phyloP scores from a whole-genome alignment of 2,797 vertebrate species.

The Siniperca scherzeri region DNA sequence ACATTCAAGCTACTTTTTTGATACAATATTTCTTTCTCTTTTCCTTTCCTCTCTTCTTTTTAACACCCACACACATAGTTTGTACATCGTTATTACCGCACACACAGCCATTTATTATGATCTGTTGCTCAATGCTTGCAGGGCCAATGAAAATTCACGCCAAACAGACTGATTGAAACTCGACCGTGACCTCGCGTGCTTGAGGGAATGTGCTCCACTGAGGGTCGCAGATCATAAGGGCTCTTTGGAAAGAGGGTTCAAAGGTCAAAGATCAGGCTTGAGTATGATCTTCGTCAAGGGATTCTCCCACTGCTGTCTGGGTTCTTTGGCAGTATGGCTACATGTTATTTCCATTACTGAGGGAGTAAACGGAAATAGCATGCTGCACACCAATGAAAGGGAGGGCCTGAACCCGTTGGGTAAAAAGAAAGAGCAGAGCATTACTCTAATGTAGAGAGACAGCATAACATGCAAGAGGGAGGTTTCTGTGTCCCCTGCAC shows the following conservation, averaged over 20 bases:
- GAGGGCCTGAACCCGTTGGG: constrained; percentile 56
- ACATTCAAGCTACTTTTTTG: neutral
- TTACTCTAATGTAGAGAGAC: constrained; percentile 69
- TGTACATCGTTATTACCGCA: constrained; percentile 47
- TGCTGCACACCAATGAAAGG: constrained; percentile 46
- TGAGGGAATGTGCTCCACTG: constrained; percentile 54
- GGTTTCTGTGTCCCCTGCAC: constrained; percentile 50
- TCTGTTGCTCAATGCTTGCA: constrained; percentile 52
- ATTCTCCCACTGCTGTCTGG: constrained; percentile 68
- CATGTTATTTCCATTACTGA: constrained; percentile 62
- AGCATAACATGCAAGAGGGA: constrained; percentile 56
- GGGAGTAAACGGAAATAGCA: constrained; percentile 79
- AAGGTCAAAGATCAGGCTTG: constrained; percentile 67
- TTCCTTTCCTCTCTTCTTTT: neutral
- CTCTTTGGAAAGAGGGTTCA: constrained; percentile 69
- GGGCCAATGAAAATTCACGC: constrained; percentile 48
- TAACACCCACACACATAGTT: constrained; percentile 28
- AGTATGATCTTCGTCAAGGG: constrained; percentile 69
- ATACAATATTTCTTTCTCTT: constrained; percentile 1
- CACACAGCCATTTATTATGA: constrained; percentile 48
- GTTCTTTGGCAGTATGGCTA: constrained; percentile 48
- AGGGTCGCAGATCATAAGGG: constrained; percentile 65
- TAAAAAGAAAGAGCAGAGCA: constrained; percentile 50
- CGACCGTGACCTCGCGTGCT: constrained; percentile 59
- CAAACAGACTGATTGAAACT: constrained; percentile 64